These are phyloP conservation scores for Mugil cephalus DNA, from an alignment of 2,113 vertebrate species.

Conservation along the genomic window DNA sequence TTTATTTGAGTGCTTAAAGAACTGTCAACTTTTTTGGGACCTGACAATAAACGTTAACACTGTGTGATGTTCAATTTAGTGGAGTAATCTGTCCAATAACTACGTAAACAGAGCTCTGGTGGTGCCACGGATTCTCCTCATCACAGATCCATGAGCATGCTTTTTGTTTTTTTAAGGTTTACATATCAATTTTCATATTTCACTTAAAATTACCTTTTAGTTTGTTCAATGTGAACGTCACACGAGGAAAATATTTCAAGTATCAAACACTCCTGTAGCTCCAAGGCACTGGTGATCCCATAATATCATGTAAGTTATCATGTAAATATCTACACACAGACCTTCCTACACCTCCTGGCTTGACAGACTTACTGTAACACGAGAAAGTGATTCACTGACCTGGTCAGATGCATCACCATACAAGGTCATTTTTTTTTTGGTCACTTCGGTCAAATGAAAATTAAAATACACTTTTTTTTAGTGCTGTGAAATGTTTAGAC, in stretches of 20 bases:
- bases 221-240: conserved; percentile 27
- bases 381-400: conserved; percentile 8
- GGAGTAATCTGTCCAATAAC: no score
- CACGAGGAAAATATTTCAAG: conserved; percentile 35
- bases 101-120: no score
- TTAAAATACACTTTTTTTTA: neutral
- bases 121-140: neutral
- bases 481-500: conserved; percentile 11
- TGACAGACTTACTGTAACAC: conserved; percentile 8
- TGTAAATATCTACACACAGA: conserved; percentile 42
- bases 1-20: neutral
- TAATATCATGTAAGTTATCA: conserved; percentile 31
- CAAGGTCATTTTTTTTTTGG: conserved; percentile 13
- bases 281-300: conserved; percentile 75
- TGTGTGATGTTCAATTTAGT: neutral
- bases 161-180: neutral
- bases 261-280: conserved; percentile 54
- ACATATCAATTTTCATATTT: neutral
- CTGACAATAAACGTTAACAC: conserved; percentile 6
- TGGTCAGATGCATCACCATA: conserved; percentile 19
- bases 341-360: conserved; percentile 6
- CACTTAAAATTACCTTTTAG: conserved; percentile 36
- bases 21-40: neutral
- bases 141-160: no score
- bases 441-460: neutral